Percentiles rank a stretch among this genome's conserved stretches.
Conservation (phyloP, 2,888 invertebrate species). For the Petrophora chlorosata region DNA sequence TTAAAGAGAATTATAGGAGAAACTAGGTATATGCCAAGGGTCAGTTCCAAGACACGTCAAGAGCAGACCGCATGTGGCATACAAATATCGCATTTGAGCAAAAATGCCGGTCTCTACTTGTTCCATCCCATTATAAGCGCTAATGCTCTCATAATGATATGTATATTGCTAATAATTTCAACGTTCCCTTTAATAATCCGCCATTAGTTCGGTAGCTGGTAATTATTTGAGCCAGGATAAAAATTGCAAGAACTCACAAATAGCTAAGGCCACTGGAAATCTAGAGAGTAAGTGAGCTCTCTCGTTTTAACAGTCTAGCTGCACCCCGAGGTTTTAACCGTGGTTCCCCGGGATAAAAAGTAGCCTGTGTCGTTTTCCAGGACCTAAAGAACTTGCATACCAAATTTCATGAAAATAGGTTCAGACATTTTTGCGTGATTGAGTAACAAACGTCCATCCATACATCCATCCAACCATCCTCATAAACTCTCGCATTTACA, state of each 20-base stretch:
- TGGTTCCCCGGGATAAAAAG: no score
- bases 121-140: constrained; percentile 36
- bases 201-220: constrained; percentile 42
- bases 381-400: no score
- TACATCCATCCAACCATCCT: no score
- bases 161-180: constrained; percentile 59
- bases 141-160: constrained; percentile 52
- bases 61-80: no score
- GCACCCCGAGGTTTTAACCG: no score
- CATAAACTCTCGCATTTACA: no score
- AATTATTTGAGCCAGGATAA: constrained; percentile 40
- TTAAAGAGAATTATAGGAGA: background rate
- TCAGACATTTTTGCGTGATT: no score
- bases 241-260: constrained; percentile 28
- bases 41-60: background rate
- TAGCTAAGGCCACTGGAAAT: constrained; percentile 10
- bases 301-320: background rate
- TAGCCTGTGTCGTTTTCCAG: no score
- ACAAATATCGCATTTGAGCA: constrained; percentile 18
- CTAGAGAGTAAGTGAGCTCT: background rate
- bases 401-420: no score
- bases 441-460: no score
- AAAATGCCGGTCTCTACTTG: constrained; percentile 18
- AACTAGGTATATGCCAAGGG: background rate
- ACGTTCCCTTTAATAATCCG: constrained; percentile 47